Evolutionary conservation across 1,140 invertebrate genomes (phyloP).

Genomic region (Eurosta solidaginis): DNA sequence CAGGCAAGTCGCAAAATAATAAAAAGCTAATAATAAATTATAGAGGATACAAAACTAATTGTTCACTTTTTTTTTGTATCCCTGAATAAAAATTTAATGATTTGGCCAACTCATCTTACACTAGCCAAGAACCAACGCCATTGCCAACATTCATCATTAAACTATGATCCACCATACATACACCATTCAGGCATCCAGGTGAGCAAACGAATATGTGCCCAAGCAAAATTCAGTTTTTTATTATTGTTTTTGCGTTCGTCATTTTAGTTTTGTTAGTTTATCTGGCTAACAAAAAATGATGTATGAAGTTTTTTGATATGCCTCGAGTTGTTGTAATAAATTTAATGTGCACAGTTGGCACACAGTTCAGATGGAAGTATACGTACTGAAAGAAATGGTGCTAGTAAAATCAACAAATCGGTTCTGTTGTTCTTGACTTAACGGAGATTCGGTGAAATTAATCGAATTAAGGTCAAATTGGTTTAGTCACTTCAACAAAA

Average conservation of each 20-base stretch:
- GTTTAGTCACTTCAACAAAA: too few relatives aligned
- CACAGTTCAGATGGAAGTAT: neutral
- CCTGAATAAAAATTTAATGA: too few relatives aligned
- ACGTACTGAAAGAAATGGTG: too few relatives aligned
- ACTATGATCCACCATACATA: neutral
- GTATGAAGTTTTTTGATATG: conserved; percentile 33
- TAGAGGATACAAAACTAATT: too few relatives aligned
- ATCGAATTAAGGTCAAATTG: too few relatives aligned
- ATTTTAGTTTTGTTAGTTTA: neutral
- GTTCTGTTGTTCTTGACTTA: too few relatives aligned
- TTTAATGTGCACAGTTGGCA: conserved; percentile 30
- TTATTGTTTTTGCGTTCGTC: neutral
- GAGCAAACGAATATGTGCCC: neutral
- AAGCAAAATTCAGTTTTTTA: neutral
- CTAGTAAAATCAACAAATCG: too few relatives aligned
- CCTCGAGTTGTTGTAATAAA: conserved; percentile 32
- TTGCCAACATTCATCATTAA: neutral
- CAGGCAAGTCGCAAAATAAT: too few relatives aligned
- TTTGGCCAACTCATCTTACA: neutral
- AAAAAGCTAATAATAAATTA: too few relatives aligned
- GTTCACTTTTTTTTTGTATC: too few relatives aligned
- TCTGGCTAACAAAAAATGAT: conserved; percentile 18
- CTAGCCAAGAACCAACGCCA: neutral
- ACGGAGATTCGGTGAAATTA: too few relatives aligned
- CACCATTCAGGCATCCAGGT: neutral